Base-by-base conservation (phyloP, 2,888 invertebrate genomes). In the Marasmarcha lunaedactyla region DNA sequence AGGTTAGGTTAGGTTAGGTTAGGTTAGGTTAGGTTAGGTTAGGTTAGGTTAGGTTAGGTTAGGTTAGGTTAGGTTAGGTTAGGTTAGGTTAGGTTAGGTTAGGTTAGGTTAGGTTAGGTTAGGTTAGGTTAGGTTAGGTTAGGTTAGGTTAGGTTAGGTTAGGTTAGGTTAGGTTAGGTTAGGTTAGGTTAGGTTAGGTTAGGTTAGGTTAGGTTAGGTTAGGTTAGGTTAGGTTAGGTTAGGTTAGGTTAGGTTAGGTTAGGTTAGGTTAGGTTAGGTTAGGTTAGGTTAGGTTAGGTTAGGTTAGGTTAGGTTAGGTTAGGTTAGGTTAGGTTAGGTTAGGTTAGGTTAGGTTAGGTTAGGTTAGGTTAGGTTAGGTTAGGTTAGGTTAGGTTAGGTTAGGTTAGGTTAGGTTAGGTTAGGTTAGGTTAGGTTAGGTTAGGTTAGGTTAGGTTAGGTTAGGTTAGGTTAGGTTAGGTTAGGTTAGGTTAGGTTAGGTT, bases 241-340 rank as follows among this genome's bases (percentile, higher is more conserved):
- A 40, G 40, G 40, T 40, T 40, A 40, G 40, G 40, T 40, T 40
- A 40, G 40, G 40, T 40, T 40, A 40, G 40, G 40, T 40, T 40
- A 40, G 40, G 40, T 40, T 40, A 40, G 40, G 40, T 40, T 40
- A 40, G 40, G 40, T 40, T 40, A 40, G 40, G 40, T 40, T 40
- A 40, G 40, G 40, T 40, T 40, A 40, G 40, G 40, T 40, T 40
- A 40, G 40, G 40, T 40, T 40, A 40, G 41, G 41, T 41, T 41
- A 41, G 41, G 41, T 41, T 41, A 41, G 41, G 41, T 41, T 41
- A 41, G 41, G 41, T 41, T 41, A 41, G 41, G 41, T 41, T 41
- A 41, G 41, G 41, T 41, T 41, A 41, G 41, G 41, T 41, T 41
- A 41, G 41, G 41, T 41, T 41, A 41, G 41, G 41, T 41, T 41